Base-by-base conservation (phyloP, 2,797 vertebrate genomes). In the Bradypodion ventrale region DNA sequence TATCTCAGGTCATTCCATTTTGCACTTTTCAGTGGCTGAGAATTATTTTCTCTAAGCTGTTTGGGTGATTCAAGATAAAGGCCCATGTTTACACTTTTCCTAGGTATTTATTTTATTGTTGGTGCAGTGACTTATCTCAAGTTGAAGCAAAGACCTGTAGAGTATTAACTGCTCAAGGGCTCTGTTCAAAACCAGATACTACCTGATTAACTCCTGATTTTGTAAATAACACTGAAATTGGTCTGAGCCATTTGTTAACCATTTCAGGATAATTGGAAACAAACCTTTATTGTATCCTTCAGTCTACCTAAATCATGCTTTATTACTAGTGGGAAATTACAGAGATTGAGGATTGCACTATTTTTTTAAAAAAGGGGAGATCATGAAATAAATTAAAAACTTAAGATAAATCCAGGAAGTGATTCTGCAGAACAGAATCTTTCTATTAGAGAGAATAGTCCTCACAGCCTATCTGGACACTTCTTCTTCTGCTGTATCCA, bases 1-100 rank as follows among this genome's bases (percentile, higher is more conserved):
- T 46, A 12, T 73, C 69, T 63, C 75, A 66, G 46, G 37, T 35
- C 25, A 59, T 75, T 75, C n/a, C n/a, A 75, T 37, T 80, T 68
- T 75, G 49, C 37, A 68, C 62, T 56, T 85, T 46, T 63, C 25
- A 75, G 40, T 46, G 73, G 60, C 60, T 78, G 69, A 56, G 19
- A 74, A 56, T 79, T 85, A 74, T 56, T 44, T 63, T 81, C 23
- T 75, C 29, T 44, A 80, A 69, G 29, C 32, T 3, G 10, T 69
- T 85, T 76, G 81, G 52, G 70, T 59, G 16, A 81, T 76, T 25
- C 56, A 62, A n/a, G 49, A 62, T 85, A 69, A 85, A 80, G 35
- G 70, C 46, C 60, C 32, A 56, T 65, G 29, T 32, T 66, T 75
- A 27, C 29, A 66, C 29, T 65, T 65, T 74, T 74, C 74, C 7